phyloP scores from a whole-genome alignment of 1,140 invertebrate genomes.

The Idris sp. region DNA sequence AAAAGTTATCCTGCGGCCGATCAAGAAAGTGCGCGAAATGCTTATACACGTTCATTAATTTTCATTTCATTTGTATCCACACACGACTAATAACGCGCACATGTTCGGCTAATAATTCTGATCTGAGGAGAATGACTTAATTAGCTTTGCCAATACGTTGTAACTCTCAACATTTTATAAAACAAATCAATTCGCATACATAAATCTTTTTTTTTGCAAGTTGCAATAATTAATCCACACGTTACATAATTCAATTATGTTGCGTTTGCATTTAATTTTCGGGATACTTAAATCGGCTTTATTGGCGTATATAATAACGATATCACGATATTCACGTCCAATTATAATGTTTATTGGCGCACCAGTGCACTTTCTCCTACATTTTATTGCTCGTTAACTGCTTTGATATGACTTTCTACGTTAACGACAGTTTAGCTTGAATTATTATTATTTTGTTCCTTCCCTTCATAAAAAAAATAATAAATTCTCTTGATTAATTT shows the following conservation, averaged over 20 bases:
- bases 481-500: background rate
- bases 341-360: conserved; percentile 54
- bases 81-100: conserved; percentile 31
- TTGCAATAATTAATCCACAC: conserved; percentile 19
- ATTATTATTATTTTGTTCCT: conserved; percentile 9
- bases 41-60: conserved; percentile 24
- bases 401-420: conserved; percentile 49
- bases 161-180: conserved; percentile 19
- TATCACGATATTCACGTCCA: conserved; percentile 47
- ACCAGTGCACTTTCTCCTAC: conserved; percentile 37
- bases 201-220: conserved; percentile 13
- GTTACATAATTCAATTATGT: conserved; percentile 39
- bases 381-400: conserved; percentile 44
- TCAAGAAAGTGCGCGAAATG: conserved; percentile 15
- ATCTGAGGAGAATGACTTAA: conserved; percentile 26
- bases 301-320: conserved; percentile 57
- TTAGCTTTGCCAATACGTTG: conserved; percentile 31
- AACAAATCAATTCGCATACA: conserved; percentile 18
- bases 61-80: conserved; percentile 10
- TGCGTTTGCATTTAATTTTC: conserved; percentile 46
- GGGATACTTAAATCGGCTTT: conserved; percentile 47
- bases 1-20: conserved; percentile 21
- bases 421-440: conserved; percentile 37
- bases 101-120: conserved; percentile 33
- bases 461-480: background rate